These are phyloP conservation scores for Hermetia illucens DNA, from an alignment of 1,140 invertebrate species.

Conservation along the genomic window DNA sequence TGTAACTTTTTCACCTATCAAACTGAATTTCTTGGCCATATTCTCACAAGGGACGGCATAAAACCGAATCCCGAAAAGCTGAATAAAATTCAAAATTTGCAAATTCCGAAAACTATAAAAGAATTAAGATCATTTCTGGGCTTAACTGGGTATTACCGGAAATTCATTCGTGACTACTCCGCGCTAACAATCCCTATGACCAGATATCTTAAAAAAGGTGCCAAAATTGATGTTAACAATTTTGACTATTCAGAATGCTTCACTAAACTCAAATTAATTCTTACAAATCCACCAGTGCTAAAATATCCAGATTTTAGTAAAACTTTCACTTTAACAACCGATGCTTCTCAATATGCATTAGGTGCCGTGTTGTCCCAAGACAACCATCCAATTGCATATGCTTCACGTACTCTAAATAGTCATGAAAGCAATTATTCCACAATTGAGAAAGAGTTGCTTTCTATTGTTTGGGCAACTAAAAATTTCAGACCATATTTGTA, in stretches of 20 bases:
- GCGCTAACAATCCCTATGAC: slow-evolving; percentile 6
- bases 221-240: slow-evolving; percentile 2
- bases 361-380: slow-evolving; percentile 11
- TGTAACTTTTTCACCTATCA: slow-evolving; percentile 12
- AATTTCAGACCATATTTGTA: slow-evolving; percentile 23
- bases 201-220: slow-evolving; percentile 5
- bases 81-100: slow-evolving; percentile 13
- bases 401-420: slow-evolving; percentile 11
- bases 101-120: slow-evolving; percentile 14
- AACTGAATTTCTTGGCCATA: slow-evolving; percentile 17
- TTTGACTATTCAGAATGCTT: background rate
- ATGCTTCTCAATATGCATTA: slow-evolving; percentile 10
- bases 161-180: slow-evolving; percentile 8
- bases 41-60: slow-evolving; percentile 12
- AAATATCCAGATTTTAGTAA: slow-evolving; percentile 11
- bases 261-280: slow-evolving; percentile 3
- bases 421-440: slow-evolving; percentile 10
- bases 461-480: slow-evolving; percentile 28
- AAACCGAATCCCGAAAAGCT: slow-evolving; percentile 12
- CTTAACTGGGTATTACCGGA: slow-evolving; percentile 8
- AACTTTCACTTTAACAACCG: slow-evolving; percentile 11
- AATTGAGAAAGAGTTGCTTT: slow-evolving; percentile 13
- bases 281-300: slow-evolving; percentile 6
- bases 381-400: slow-evolving; percentile 8
- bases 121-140: slow-evolving; percentile 21